These are phyloP conservation scores for Lasioglossum morio DNA, from an alignment of 2,888 invertebrate genomes.

Conservation along the genomic window DNA sequence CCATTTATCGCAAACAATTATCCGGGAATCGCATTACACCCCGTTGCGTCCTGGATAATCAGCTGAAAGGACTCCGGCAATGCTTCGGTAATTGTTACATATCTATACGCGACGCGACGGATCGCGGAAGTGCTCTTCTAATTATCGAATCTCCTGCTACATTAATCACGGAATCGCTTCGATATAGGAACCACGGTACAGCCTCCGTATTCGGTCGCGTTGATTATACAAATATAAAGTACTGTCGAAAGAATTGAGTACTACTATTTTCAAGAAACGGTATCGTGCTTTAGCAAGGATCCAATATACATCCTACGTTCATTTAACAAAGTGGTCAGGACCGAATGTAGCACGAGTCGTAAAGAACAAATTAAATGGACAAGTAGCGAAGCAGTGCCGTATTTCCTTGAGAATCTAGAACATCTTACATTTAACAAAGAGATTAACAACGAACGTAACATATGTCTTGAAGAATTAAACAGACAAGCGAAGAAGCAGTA, in stretches of 20 bases:
- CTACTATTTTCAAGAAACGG: neutral
- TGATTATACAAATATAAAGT: neutral
- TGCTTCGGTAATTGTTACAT: neutral
- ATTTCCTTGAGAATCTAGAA: neutral
- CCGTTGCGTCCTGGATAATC: neutral
- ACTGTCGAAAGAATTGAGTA: no score
- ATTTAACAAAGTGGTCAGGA: neutral
- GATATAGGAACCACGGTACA: neutral
- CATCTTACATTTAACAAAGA: neutral
- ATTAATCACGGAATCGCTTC: neutral
- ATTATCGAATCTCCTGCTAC: neutral
- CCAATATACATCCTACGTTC: neutral
- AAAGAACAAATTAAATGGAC: neutral
- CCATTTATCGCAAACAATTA: slow-evolving; percentile 13
- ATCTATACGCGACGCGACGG: neutral
- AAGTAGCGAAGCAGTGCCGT: neutral
- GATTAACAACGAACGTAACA: neutral
- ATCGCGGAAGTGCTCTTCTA: neutral
- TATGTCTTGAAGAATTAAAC: neutral
- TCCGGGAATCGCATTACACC: slow-evolving; percentile 6
- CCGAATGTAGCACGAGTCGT: neutral
- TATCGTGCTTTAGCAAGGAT: no score
- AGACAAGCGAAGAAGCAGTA: neutral
- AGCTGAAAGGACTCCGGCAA: neutral
- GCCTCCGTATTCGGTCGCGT: neutral